Percentiles rank a stretch among this genome's conserved stretches.
Conservation (phyloP, 2,797 vertebrate species). For the Myioborus melanocephalus region DNA sequence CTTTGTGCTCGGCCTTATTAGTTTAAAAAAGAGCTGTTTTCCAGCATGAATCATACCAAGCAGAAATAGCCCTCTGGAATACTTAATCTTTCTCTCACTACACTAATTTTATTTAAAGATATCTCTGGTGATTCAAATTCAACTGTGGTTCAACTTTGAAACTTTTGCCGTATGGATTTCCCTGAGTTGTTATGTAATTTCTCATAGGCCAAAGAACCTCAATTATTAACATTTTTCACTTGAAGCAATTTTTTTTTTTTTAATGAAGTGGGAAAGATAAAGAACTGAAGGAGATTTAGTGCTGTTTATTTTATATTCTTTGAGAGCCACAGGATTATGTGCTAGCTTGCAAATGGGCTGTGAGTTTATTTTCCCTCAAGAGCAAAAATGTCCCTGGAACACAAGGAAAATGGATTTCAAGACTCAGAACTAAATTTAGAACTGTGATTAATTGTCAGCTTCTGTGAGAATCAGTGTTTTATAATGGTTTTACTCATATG, state of each 20-base stretch:
- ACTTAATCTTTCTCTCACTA: background rate
- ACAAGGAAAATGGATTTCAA: background rate
- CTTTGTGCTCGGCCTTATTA: background rate
- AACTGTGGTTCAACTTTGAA: background rate
- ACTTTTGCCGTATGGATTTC: background rate
- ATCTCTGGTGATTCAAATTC: background rate
- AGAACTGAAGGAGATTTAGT: background rate
- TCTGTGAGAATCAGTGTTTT: background rate
- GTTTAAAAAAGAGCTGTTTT: background rate
- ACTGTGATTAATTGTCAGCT: background rate
- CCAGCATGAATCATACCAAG: background rate
- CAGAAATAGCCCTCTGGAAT: slow-evolving; percentile 13
- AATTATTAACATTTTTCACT: background rate
- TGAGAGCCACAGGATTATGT: background rate
- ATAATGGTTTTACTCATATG: background rate
- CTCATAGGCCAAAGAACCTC: background rate
- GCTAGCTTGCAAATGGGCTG: background rate
- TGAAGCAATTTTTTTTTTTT: background rate
- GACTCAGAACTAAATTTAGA: background rate
- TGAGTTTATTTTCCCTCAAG: background rate
- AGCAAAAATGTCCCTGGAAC: background rate
- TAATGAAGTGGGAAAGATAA: background rate
- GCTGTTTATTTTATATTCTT: background rate
- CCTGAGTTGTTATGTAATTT: background rate
- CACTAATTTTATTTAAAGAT: slow-evolving; percentile 27